A percentile compares a stretch with the other conserved stretches of the same genome.
Evolutionary conservation across 2,888 invertebrate species (phyloP).

Genomic region (Chymomyza procnemis): DNA sequence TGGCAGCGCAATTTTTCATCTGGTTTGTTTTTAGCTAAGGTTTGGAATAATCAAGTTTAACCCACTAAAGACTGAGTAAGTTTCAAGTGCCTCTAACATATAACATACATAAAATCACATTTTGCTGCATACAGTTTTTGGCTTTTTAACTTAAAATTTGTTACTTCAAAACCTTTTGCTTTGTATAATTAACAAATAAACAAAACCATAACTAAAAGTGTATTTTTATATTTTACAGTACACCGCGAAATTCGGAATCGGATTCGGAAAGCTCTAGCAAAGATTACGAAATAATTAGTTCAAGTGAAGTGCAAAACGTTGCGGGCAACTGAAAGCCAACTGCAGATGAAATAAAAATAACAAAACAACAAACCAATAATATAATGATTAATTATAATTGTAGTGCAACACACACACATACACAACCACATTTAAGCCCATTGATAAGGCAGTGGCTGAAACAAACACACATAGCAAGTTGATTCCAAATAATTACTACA

Average conservation of each 20-base stretch:
- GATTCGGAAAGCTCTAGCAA: conserved; percentile 90
- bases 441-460: conserved; percentile 38
- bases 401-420: conserved; percentile 29
- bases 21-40: conserved; percentile 34
- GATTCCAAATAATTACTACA: background rate
- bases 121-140: conserved; percentile 11
- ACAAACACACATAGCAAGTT: conserved; percentile 18
- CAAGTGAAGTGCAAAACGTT: conserved; percentile 82
- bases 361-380: conserved; percentile 22
- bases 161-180: background rate
- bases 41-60: conserved; percentile 45
- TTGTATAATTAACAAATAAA: background rate
- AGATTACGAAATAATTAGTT: conserved; percentile 93
- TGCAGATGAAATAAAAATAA: too few relatives aligned
- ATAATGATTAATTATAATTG: conserved; percentile 35
- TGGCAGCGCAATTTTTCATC: conserved; percentile 39
- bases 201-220: background rate
- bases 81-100: conserved; percentile 17
- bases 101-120: conserved; percentile 1
- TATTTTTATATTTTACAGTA: conserved; percentile 56
- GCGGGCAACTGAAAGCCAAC: conserved; percentile 56
- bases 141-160: background rate
- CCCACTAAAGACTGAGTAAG: conserved; percentile 55
- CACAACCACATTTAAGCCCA: conserved; percentile 42
- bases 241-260: conserved; percentile 83